Percentiles rank a stretch among this genome's conserved stretches.
Evolutionary conservation across 2,888 invertebrate genomes (phyloP).

Genomic region (Gryllus longicercus): DNA sequence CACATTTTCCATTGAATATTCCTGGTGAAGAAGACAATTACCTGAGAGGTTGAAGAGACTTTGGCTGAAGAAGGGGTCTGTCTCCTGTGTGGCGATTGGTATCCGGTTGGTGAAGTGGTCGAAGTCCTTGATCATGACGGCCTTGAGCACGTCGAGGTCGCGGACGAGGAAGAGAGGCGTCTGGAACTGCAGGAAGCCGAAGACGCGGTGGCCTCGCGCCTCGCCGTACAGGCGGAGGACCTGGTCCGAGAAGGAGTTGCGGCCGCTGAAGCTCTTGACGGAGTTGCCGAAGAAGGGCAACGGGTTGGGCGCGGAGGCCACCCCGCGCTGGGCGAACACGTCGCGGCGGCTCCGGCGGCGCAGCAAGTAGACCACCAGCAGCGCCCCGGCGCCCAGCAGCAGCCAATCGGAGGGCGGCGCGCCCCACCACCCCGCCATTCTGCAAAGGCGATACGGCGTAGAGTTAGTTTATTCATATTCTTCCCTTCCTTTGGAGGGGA

Average conservation of each 20-base stretch:
- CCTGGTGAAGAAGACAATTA: neutral
- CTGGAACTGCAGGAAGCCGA: neutral
- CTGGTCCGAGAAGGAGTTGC: neutral
- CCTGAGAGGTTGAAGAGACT: constrained; percentile 1
- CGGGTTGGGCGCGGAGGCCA: neutral
- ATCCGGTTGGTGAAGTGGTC: neutral
- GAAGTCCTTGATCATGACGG: constrained; percentile 4
- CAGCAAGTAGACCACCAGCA: no score
- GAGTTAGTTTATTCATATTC: no score
- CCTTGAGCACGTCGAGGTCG: neutral
- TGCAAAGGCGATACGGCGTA: no score
- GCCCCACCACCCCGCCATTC: no score
- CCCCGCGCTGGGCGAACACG: neutral
- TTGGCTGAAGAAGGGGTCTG: neutral
- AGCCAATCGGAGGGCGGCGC: neutral
- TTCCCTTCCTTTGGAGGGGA: no score
- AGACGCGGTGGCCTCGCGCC: neutral
- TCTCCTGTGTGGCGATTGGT: neutral
- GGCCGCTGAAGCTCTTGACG: neutral
- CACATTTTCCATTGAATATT: no score
- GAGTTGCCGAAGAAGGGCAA: neutral
- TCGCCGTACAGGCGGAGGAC: neutral
- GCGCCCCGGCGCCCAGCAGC: neutral
- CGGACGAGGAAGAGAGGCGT: neutral
- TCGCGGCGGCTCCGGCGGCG: neutral